These are phyloP conservation scores for Mohoua ochrocephala DNA, from an alignment of 2,113 vertebrate species.

Conservation along the genomic window DNA sequence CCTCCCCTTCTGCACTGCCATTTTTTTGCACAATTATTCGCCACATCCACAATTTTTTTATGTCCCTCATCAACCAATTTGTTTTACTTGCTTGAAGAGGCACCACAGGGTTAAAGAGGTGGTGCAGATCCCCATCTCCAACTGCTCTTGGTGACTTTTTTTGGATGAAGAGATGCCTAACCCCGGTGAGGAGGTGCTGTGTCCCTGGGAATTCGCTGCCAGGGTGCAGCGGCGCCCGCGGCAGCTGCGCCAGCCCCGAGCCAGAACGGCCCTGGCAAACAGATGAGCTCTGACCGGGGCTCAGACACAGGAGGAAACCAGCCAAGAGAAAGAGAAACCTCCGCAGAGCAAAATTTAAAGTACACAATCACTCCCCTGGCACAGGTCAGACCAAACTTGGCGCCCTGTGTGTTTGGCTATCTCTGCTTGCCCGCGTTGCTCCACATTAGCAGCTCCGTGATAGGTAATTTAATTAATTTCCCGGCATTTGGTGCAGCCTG, in stretches of 20 bases:
- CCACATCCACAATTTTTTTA: background rate
- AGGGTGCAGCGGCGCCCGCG: background rate
- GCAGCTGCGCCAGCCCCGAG: constrained; percentile 1
- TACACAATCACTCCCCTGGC: background rate
- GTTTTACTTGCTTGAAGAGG: background rate
- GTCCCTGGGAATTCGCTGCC: background rate
- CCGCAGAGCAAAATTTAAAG: background rate
- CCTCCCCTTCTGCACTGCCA: background rate
- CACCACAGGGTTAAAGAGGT: fast-evolving
- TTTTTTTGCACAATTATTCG: background rate
- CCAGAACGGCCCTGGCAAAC: background rate
- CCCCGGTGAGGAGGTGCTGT: background rate
- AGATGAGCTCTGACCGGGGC: background rate
- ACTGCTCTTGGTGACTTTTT: background rate
- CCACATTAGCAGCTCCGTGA: background rate
- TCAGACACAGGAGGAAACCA: background rate
- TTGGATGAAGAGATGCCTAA: background rate
- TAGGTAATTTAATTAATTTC: background rate
- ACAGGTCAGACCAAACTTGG: background rate
- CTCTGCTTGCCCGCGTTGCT: background rate
- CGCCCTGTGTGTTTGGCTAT: background rate
- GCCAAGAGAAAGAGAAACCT: background rate
- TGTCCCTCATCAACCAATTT: background rate
- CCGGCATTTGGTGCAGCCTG: background rate
- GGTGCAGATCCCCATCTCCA: background rate